phyloP scores from a whole-genome alignment of 2,113 vertebrate species.

The Barnardius zonarius region DNA sequence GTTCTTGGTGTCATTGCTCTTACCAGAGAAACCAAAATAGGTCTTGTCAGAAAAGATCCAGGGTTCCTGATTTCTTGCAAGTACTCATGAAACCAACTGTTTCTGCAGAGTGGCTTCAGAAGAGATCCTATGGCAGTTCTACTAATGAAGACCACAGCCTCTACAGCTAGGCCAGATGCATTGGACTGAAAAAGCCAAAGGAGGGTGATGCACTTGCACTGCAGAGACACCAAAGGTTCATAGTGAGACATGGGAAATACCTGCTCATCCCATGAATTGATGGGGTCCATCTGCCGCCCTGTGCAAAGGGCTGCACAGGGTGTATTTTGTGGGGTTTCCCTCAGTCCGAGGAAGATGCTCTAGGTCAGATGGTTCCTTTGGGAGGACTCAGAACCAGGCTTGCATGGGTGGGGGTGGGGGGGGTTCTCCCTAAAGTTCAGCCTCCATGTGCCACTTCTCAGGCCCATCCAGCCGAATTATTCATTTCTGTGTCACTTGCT shows the following conservation, averaged over 20 bases:
- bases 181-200: neutral
- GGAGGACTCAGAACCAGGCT: neutral
- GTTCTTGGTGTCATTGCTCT: neutral
- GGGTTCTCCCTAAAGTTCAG: neutral
- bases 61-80: neutral
- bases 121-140: neutral
- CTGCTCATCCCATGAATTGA: neutral
- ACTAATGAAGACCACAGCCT: neutral
- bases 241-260: neutral
- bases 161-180: neutral
- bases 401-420: neutral
- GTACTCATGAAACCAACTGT: neutral
- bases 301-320: neutral
- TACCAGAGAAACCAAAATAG: neutral
- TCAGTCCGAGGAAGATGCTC: neutral
- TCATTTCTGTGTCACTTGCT: neutral
- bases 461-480: neutral
- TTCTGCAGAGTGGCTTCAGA: neutral
- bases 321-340: neutral
- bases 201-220: neutral
- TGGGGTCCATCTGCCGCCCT: neutral
- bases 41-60: neutral
- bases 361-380: neutral
- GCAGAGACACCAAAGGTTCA: neutral
- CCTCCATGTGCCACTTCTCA: neutral